These are phyloP conservation scores for Paguma larvata DNA, from an alignment of 2,797 vertebrate genomes.

Conservation along the genomic window DNA sequence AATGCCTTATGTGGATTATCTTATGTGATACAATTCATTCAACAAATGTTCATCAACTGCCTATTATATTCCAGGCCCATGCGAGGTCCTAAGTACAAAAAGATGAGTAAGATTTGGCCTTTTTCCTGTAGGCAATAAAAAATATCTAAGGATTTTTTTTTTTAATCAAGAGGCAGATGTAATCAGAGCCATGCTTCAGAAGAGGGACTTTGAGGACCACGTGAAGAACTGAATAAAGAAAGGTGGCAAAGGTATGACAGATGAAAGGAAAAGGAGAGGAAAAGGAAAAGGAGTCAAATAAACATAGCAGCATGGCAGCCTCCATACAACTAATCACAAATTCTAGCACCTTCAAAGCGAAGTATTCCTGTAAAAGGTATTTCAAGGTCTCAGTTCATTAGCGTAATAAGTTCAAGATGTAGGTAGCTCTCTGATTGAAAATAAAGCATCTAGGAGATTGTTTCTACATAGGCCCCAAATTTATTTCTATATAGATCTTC, in stretches of 20 bases:
- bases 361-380: neutral
- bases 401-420: neutral
- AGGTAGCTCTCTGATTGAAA: neutral
- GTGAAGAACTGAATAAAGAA: neutral
- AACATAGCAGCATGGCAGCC: neutral
- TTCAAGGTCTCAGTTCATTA: neutral
- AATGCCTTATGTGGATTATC: neutral
- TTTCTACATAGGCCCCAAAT: neutral
- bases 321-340: neutral
- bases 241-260: neutral
- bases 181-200: neutral
- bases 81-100: neutral
- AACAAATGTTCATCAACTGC: neutral
- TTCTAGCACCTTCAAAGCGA: neutral
- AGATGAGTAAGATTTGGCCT: neutral
- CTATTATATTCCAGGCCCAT: neutral
- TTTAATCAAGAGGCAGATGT: neutral
- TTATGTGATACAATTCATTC: neutral
- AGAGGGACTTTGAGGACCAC: neutral
- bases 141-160: neutral
- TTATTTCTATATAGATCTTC: neutral
- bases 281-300: neutral
- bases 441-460: neutral
- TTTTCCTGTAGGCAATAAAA: neutral
- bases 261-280: neutral